phyloP scores from a whole-genome alignment of 2,113 vertebrate genomes.

The Salvelinus namaycush region DNA sequence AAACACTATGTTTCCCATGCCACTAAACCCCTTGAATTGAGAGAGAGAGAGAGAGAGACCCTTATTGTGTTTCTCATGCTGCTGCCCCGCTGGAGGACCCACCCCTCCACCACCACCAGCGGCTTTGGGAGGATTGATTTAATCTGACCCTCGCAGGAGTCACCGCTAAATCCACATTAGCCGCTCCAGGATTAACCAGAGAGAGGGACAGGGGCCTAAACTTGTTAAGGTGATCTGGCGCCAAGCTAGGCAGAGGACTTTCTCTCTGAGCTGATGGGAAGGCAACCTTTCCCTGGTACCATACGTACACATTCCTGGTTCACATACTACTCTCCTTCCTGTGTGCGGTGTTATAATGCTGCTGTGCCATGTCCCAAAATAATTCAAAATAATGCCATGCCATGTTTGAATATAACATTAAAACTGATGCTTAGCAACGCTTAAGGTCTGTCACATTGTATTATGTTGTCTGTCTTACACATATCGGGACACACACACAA shows the following conservation, averaged over 20 bases:
- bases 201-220: constrained; percentile 45
- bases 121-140: constrained; percentile 61
- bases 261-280: too few species aligned
- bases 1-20: too few species aligned
- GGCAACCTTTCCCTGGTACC: too few species aligned
- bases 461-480: constrained; percentile 45
- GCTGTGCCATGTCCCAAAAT: constrained; percentile 26
- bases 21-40: too few species aligned
- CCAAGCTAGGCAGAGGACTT: not conserved
- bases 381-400: constrained; percentile 24
- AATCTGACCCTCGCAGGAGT: constrained; percentile 64
- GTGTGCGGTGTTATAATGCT: not conserved
- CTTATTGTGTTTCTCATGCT: constrained; percentile 50
- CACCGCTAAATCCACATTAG: constrained; percentile 63
- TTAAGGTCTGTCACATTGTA: constrained; percentile 44
- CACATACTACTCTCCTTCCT: not conserved
- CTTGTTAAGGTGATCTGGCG: constrained; percentile 43
- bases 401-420: constrained; percentile 50
- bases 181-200: constrained; percentile 54
- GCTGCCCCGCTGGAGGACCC: constrained; percentile 6
- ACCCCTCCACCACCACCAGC: not conserved
- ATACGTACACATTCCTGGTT: not conserved
- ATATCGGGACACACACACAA: constrained; percentile 32
- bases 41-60: not conserved
- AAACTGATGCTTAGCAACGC: constrained; percentile 44